Evolutionary conservation across 2,888 invertebrate genomes (phyloP).

Genomic region (Myopa testacea): DNA sequence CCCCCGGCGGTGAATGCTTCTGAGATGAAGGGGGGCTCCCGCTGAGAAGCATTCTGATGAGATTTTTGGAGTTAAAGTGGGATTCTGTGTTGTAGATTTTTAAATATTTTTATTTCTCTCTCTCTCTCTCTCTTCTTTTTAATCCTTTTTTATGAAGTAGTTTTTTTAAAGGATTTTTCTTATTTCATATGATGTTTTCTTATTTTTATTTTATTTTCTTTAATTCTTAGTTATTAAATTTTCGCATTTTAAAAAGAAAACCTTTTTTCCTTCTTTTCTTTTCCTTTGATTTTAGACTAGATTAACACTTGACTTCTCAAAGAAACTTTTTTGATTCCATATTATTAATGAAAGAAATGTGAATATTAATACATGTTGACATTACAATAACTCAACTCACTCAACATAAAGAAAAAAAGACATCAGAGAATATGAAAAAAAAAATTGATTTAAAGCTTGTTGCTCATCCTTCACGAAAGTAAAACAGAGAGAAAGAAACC

Average conservation of each 20-base stretch:
- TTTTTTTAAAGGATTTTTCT: slow-evolving; percentile 6
- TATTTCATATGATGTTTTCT: slow-evolving; percentile 27
- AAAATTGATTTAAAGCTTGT: background rate
- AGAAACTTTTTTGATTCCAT: too few species aligned
- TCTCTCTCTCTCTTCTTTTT: background rate
- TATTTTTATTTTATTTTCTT: slow-evolving; percentile 45
- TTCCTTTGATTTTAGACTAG: background rate
- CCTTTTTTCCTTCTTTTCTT: background rate
- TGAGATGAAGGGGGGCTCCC: slow-evolving; percentile 66
- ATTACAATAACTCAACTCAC: too few species aligned
- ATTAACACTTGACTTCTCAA: background rate
- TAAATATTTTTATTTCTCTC: slow-evolving; percentile 21
- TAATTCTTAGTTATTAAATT: slow-evolving; percentile 33
- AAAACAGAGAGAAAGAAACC: background rate
- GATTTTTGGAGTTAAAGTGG: background rate
- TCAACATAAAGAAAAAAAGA: too few species aligned
- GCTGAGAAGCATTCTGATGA: slow-evolving; percentile 57
- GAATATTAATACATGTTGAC: too few species aligned
- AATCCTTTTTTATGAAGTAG: too few species aligned
- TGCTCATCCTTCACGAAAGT: background rate
- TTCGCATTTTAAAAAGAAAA: background rate
- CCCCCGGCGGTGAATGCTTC: slow-evolving; percentile 57
- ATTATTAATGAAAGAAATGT: too few species aligned
- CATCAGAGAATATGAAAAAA: background rate
- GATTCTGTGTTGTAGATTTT: background rate